Percentiles rank a stretch among this genome's conserved stretches.
Evolutionary conservation across 2,113 vertebrate species (phyloP).

Genomic region (Pimephales promelas): DNA sequence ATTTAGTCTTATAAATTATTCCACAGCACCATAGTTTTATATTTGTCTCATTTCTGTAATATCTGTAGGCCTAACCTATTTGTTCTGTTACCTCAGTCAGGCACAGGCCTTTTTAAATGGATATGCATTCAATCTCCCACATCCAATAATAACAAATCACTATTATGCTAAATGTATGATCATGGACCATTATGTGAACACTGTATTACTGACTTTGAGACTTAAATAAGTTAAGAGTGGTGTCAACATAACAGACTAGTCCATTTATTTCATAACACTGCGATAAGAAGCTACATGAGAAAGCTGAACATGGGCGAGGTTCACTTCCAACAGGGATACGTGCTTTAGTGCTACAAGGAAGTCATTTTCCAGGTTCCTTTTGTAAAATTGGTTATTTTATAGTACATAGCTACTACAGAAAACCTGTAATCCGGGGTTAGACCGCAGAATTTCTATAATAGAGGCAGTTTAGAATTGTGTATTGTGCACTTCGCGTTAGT

Average conservation of each 20-base stretch:
- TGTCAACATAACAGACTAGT: neutral
- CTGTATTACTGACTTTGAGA: neutral
- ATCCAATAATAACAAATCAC: neutral
- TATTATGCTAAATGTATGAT: neutral
- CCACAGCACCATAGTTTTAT: neutral
- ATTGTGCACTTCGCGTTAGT: neutral
- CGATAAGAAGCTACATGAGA: constrained; percentile 9
- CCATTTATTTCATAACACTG: neutral
- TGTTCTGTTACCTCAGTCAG: neutral
- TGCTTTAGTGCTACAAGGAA: constrained; percentile 53
- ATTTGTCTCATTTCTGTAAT: neutral
- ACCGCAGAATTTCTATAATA: neutral
- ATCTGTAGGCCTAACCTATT: neutral
- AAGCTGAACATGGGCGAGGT: constrained; percentile 47
- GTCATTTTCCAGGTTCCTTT: constrained; percentile 29
- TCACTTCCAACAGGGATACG: constrained; percentile 42
- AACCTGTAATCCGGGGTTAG: neutral
- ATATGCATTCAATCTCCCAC: neutral
- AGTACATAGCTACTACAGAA: neutral
- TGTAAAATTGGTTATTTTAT: neutral
- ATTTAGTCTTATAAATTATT: neutral
- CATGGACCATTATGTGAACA: neutral
- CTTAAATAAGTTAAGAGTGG: neutral
- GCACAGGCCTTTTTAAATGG: neutral
- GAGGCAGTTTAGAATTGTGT: neutral